Conservation (phyloP, 2,888 invertebrate species). For the Ceramica pisi region DNA sequence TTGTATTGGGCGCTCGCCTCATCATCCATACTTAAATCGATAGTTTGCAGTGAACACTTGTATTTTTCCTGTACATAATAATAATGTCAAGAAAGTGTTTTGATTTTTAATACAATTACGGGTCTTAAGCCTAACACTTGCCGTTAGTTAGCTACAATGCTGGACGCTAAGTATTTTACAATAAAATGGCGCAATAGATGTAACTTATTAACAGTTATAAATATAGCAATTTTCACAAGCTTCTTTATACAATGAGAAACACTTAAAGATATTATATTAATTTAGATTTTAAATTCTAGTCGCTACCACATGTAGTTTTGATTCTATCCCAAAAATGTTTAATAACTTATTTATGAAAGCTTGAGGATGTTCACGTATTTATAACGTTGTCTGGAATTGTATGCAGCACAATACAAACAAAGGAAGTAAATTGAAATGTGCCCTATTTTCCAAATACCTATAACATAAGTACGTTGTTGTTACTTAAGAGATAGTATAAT, state of each 20-base stretch:
- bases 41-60: conserved; percentile 68
- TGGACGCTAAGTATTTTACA: conserved; percentile 58
- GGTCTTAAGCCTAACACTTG: conserved; percentile 72
- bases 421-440: conserved; percentile 55
- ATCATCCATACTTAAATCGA: conserved; percentile 52
- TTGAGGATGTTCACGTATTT: conserved; percentile 62
- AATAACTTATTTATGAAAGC: conserved; percentile 45
- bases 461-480: conserved; percentile 55
- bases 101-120: conserved; percentile 73
- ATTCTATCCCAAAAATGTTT: conserved; percentile 49
- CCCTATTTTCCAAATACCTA: conserved; percentile 56
- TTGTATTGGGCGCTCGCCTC: conserved; percentile 34
- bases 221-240: conserved; percentile 56
- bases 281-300: conserved; percentile 60
- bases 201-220: conserved; percentile 42
- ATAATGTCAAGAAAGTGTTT: conserved; percentile 58
- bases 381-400: conserved; percentile 45
- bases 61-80: conserved; percentile 65
- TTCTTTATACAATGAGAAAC: conserved; percentile 29
- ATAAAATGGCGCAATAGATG: conserved; percentile 60
- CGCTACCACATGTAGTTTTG: conserved; percentile 52
- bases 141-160: conserved; percentile 61
- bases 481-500: conserved; percentile 58
- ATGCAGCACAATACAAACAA: conserved; percentile 56
- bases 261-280: conserved; percentile 43